phyloP scores from a whole-genome alignment of 2,888 invertebrate genomes.

The Andrena bucephala region DNA sequence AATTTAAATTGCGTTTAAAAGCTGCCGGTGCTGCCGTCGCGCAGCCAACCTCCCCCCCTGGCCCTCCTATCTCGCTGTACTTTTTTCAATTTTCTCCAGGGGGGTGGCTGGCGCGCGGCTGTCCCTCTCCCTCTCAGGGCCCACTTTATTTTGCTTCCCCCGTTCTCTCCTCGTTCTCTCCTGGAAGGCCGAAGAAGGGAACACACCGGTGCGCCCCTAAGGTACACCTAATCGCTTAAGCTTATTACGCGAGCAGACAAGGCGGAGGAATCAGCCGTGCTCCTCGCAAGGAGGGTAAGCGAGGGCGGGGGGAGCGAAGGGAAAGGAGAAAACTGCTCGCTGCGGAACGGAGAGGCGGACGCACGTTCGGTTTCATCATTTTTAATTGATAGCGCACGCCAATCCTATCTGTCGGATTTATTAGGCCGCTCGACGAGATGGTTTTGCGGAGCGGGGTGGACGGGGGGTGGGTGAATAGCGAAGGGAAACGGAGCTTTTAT shows the following conservation, averaged over 20 bases:
- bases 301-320: neutral
- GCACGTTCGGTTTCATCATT: slow-evolving; percentile 80
- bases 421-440: slow-evolving; percentile 77
- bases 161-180: slow-evolving; percentile 10
- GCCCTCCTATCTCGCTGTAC: slow-evolving; percentile 31
- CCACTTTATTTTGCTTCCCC: slow-evolving; percentile 45
- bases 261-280: slow-evolving; percentile 63
- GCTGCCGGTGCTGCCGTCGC: slow-evolving; percentile 65
- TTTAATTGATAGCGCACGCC: slow-evolving; percentile 83
- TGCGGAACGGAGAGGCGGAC: slow-evolving; percentile 59
- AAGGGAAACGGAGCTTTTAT: slow-evolving; percentile 73
- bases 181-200: slow-evolving; percentile 33
- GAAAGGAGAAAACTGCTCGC: neutral
- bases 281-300: neutral
- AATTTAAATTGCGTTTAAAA: slow-evolving; percentile 82
- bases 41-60: neutral
- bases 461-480: slow-evolving; percentile 40
- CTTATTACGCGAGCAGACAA: slow-evolving; percentile 79
- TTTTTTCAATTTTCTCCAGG: slow-evolving; percentile 74
- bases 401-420: slow-evolving; percentile 81
- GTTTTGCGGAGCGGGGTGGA: slow-evolving; percentile 58
- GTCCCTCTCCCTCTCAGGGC: slow-evolving; percentile 36
- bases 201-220: slow-evolving; percentile 60
- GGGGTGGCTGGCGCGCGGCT: slow-evolving; percentile 1
- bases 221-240: slow-evolving; percentile 82